A percentile compares a stretch with the other conserved stretches of the same genome.
These are phyloP conservation scores for Ctenopoma kingsleyae DNA, from an alignment of 2,797 vertebrate species.

Conservation along the genomic window DNA sequence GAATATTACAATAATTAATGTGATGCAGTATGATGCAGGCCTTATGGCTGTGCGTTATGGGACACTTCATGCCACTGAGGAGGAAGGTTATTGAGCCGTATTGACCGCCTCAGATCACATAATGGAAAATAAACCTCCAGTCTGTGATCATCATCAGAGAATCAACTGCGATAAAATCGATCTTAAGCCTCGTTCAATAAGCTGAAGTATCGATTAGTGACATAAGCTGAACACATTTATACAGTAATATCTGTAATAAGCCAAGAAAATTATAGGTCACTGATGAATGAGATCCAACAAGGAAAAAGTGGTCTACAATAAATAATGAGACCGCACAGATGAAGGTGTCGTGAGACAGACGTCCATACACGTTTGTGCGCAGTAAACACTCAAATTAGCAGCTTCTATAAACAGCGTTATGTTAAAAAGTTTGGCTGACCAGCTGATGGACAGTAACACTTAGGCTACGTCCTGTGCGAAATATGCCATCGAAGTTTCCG, in stretches of 20 bases:
- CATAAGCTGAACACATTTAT: neutral
- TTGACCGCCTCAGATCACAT: conserved; percentile 55
- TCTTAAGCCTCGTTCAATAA: conserved; percentile 14
- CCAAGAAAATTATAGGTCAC: neutral
- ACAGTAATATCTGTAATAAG: neutral
- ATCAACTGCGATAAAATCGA: conserved; percentile 38
- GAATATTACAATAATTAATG: conserved; percentile 1
- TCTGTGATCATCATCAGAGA: conserved; percentile 42
- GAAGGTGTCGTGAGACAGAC: neutral
- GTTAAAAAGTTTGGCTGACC: neutral
- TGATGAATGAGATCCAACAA: neutral
- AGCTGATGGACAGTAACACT: neutral
- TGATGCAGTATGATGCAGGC: neutral
- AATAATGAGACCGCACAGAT: neutral
- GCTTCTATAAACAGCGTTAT: neutral
- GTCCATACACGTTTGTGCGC: neutral
- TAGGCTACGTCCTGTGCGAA: no score
- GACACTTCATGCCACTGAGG: neutral
- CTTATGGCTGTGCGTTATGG: neutral
- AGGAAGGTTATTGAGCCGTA: conserved; percentile 40
- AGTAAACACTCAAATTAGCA: no score
- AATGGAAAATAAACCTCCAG: conserved; percentile 63
- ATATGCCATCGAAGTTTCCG: no score
- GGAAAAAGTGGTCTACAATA: neutral
- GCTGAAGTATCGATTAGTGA: conserved; percentile 33